These are phyloP conservation scores for Pristionchus exspectatus DNA, from an alignment of 2,888 invertebrate species.

Conservation along the genomic window DNA sequence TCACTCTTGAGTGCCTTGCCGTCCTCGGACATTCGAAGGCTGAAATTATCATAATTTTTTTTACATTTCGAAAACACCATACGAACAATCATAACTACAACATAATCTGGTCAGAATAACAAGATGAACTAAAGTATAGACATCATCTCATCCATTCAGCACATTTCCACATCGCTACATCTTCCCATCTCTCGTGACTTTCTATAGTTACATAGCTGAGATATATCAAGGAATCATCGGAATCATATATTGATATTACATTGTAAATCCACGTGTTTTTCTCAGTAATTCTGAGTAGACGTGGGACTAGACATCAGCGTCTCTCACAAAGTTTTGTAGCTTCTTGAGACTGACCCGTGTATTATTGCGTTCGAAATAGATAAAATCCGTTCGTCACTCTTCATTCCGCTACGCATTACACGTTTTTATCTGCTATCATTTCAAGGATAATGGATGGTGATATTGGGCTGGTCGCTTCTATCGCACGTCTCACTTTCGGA, in stretches of 20 bases:
- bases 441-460: not conserved
- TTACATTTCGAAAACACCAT: not conserved
- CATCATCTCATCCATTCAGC: not conserved
- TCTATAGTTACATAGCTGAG: not conserved
- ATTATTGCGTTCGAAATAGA: not conserved
- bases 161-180: not conserved
- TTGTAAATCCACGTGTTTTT: not conserved
- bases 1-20: conserved; percentile 59
- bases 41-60: not conserved
- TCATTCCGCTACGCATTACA: not conserved
- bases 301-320: not conserved
- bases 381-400: not conserved
- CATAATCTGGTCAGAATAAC: too few relatives aligned
- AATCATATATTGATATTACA: not conserved
- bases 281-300: not conserved
- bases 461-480: not conserved
- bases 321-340: not conserved
- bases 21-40: conserved; percentile 49
- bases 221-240: not conserved
- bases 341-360: not conserved
- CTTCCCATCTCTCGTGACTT: not conserved
- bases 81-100: not conserved
- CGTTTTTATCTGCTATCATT: not conserved
- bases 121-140: too few relatives aligned
- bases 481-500: not conserved